These are phyloP conservation scores for Odontesthes bonariensis DNA, from an alignment of 2,113 vertebrate species.

Conservation along the genomic window DNA sequence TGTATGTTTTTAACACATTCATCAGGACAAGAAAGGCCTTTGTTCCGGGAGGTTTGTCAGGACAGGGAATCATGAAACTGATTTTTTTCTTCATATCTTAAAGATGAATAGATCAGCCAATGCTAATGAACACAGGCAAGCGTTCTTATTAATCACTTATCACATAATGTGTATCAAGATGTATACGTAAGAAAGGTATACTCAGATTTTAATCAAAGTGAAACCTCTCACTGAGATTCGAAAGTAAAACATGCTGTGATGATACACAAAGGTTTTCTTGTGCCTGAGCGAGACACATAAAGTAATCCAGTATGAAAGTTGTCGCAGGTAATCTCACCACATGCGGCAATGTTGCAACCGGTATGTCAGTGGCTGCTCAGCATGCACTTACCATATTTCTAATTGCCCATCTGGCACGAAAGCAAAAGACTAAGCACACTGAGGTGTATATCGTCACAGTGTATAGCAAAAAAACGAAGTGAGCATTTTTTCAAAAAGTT, in stretches of 20 bases:
- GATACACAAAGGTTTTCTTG: conserved; percentile 16
- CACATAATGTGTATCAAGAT: background rate
- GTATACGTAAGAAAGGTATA: background rate
- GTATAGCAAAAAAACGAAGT: conserved; percentile 35
- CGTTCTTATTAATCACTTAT: background rate
- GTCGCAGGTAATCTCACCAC: conserved; percentile 66
- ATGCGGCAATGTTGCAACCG: conserved; percentile 62
- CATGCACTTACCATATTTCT: conserved; percentile 59
- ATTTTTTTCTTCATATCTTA: background rate
- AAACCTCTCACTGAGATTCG: background rate
- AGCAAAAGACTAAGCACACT: conserved; percentile 19
- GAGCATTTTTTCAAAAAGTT: conserved; percentile 21
- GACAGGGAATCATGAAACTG: background rate
- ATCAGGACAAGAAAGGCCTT: background rate
- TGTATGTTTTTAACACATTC: background rate
- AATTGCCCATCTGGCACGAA: conserved; percentile 76
- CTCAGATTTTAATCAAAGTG: background rate
- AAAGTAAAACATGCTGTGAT: conserved; percentile 19
- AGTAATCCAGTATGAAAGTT: conserved; percentile 26
- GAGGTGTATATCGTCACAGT: conserved; percentile 29
- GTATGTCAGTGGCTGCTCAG: conserved; percentile 70
- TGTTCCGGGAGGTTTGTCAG: background rate
- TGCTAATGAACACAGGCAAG: background rate
- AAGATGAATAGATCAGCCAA: background rate
- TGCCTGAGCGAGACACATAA: conserved; percentile 5